These are phyloP conservation scores for Lucifuga dentata DNA, from an alignment of 2,113 vertebrate species.

Conservation along the genomic window DNA sequence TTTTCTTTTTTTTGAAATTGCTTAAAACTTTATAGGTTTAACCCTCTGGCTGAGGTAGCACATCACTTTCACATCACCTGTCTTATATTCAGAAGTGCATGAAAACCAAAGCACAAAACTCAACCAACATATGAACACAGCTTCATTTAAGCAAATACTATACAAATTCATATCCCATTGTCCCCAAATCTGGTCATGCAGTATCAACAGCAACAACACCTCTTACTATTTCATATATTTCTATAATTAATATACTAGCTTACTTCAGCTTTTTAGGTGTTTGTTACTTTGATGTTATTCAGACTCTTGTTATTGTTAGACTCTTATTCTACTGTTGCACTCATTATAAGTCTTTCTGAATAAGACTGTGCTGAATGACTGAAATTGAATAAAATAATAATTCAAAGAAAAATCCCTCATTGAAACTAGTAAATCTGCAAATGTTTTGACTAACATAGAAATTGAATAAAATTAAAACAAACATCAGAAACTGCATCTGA, in stretches of 20 bases:
- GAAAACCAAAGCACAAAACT: constrained; percentile 9
- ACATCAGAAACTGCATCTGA: neutral
- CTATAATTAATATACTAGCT: no score
- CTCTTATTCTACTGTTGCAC: neutral
- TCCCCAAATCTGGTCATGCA: no score
- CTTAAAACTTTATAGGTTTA: constrained; percentile 62
- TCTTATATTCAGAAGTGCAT: constrained; percentile 19
- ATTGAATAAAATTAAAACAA: neutral
- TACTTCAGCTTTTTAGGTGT: neutral
- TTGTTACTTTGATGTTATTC: neutral
- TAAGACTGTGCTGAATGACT: neutral
- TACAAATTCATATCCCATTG: no score
- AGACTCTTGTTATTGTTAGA: neutral
- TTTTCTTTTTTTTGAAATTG: constrained; percentile 66
- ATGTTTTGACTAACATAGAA: neutral
- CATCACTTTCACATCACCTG: constrained; percentile 15
- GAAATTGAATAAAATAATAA: neutral
- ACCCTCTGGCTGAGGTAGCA: constrained; percentile 12
- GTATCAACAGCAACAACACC: no score
- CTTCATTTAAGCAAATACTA: constrained; percentile 19
- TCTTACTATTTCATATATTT: no score
- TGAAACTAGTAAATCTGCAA: neutral
- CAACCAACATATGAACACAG: neutral
- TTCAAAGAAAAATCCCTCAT: no score
- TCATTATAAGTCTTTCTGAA: no score